These are phyloP conservation scores for Huso huso DNA, from an alignment of 2,797 vertebrate species.

Conservation along the genomic window DNA sequence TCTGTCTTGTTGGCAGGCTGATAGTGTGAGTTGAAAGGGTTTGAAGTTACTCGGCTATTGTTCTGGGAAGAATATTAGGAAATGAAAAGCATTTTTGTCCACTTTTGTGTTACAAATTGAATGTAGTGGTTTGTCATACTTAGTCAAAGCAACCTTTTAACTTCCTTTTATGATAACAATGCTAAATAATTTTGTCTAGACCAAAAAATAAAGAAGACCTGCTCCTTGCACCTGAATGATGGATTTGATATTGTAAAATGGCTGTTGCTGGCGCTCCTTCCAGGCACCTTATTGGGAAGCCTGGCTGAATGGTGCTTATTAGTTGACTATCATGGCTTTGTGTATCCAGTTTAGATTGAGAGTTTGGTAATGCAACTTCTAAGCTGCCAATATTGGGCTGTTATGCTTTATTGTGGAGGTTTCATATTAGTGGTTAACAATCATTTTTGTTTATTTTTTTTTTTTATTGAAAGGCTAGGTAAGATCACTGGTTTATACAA, in stretches of 20 bases:
- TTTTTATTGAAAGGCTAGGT: constrained; percentile 57
- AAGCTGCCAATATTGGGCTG: constrained; percentile 44
- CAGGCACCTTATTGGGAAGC: constrained; percentile 18
- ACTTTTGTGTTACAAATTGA: constrained; percentile 67
- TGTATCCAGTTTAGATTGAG: constrained; percentile 23
- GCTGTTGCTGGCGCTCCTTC: constrained; percentile 28
- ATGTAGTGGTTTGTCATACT: constrained; percentile 75
- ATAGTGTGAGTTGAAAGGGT: constrained; percentile 43
- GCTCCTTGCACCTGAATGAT: constrained; percentile 41
- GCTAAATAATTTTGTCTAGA: constrained; percentile 61
- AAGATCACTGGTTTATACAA: constrained; percentile 63
- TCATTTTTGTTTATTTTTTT: constrained; percentile 61
- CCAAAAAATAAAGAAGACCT: constrained; percentile 66
- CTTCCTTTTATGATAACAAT: constrained; percentile 60
- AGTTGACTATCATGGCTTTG: constrained; percentile 25
- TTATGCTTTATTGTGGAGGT: constrained; percentile 36
- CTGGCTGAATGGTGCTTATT: constrained; percentile 33
- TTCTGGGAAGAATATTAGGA: constrained; percentile 62
- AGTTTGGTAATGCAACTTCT: constrained; percentile 36
- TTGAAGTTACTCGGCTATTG: constrained; percentile 63
- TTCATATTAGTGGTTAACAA: constrained; percentile 54
- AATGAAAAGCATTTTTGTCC: constrained; percentile 48
- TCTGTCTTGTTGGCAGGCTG: constrained; percentile 37
- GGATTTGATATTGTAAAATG: constrained; percentile 17
- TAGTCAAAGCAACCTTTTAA: constrained; percentile 54